Evolutionary conservation across 2,888 invertebrate species (phyloP).

Genomic region (Lysandra coridon): DNA sequence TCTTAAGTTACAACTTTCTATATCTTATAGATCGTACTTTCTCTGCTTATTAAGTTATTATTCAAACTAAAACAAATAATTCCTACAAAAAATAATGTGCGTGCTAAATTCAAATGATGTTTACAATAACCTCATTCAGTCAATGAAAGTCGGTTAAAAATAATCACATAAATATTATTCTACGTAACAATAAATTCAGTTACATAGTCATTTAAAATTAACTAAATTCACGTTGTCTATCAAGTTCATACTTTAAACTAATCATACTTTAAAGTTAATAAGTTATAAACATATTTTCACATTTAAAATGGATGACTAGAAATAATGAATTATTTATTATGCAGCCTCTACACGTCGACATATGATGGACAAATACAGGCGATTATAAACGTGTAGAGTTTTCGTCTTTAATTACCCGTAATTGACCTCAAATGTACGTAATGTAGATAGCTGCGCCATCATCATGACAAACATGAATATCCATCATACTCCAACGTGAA

Average conservation of each 20-base stretch:
- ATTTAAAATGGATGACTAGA: conserved; percentile 9
- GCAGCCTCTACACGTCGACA: not conserved
- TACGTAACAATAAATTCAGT: not conserved
- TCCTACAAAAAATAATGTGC: not conserved
- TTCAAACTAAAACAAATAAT: not conserved
- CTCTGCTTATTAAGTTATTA: not conserved
- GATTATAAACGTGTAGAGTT: no score
- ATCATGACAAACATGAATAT: not conserved
- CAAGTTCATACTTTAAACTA: not conserved
- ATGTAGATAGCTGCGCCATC: no score
- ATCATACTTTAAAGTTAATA: not conserved
- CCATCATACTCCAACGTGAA: not conserved
- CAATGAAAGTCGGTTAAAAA: not conserved
- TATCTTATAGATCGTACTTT: not conserved
- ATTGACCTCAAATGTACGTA: not conserved
- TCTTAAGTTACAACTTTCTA: not conserved
- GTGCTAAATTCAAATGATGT: conserved; percentile 7
- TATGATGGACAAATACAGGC: not conserved
- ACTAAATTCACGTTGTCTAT: not conserved
- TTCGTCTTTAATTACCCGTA: not conserved
- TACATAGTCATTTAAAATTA: not conserved
- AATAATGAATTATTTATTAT: not conserved
- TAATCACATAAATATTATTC: not conserved
- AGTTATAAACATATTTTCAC: not conserved
- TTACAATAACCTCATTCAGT: not conserved